These are phyloP conservation scores for Trissolcus japonicus DNA, from an alignment of 2,888 invertebrate genomes.

Conservation along the genomic window DNA sequence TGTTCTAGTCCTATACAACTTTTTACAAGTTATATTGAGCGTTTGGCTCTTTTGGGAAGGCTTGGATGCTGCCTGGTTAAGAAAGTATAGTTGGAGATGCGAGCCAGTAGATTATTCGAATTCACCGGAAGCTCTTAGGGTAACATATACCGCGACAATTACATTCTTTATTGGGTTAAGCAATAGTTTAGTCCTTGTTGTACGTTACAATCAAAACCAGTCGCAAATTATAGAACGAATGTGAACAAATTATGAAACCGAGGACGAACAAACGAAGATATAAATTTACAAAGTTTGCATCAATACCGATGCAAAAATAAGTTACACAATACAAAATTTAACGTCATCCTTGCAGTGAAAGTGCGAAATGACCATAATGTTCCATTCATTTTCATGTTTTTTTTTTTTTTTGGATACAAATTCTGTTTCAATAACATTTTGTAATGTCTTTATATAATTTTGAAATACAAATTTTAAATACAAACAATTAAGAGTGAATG, in stretches of 20 bases:
- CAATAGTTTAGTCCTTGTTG: background rate
- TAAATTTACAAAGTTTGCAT: too few relatives aligned
- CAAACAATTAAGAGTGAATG: too few relatives aligned
- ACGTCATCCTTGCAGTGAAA: too few relatives aligned
- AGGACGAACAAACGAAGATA: too few relatives aligned
- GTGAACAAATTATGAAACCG: too few relatives aligned
- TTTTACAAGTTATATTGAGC: conserved; percentile 90
- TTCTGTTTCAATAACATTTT: background rate
- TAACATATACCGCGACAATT: conserved; percentile 73
- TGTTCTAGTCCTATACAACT: conserved; percentile 89
- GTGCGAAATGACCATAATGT: too few relatives aligned
- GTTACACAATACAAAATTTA: too few relatives aligned
- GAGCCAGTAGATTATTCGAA: conserved; percentile 92
- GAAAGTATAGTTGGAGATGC: conserved; percentile 91
- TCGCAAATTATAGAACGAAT: too few relatives aligned
- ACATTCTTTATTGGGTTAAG: conserved; percentile 5
- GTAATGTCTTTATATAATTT: too few relatives aligned
- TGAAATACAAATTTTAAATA: too few relatives aligned
- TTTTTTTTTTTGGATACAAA: background rate
- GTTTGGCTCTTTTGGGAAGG: conserved; percentile 89
- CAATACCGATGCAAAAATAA: too few relatives aligned
- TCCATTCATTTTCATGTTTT: background rate
- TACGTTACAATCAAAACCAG: too few relatives aligned
- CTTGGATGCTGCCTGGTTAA: conserved; percentile 86
- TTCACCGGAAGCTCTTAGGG: conserved; percentile 86